A percentile compares a stretch with the other conserved stretches of the same genome.
Evolutionary conservation across 2,888 invertebrate genomes (phyloP).

Genomic region (Limnephilus lunatus): DNA sequence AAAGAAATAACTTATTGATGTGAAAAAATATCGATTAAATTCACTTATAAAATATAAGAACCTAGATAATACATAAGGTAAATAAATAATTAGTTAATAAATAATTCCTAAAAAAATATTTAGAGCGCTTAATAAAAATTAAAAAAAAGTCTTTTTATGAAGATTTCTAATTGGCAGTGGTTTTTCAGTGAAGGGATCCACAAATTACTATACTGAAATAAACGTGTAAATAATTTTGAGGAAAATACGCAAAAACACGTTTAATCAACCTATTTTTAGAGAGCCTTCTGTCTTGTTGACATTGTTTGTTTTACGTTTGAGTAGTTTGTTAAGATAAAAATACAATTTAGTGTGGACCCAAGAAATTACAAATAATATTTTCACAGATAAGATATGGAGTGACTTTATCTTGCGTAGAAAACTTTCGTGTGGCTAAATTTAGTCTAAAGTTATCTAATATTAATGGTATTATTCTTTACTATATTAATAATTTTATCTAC

Average conservation of each 20-base stretch:
- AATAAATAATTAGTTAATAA: no score
- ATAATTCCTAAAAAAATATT: no score
- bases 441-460: neutral
- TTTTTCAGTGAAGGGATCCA: no score
- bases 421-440: neutral
- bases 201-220: neutral
- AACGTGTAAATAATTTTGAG: neutral
- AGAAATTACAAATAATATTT: slow-evolving; percentile 10
- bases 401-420: neutral
- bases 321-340: slow-evolving; percentile 19
- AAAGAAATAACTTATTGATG: no score
- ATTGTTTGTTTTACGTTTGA: neutral
- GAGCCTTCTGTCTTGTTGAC: neutral
- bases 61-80: no score
- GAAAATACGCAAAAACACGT: neutral
- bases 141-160: no score
- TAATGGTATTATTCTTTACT: neutral
- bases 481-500: neutral
- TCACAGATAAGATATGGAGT: neutral
- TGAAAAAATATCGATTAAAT: no score
- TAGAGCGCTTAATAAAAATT: no score
- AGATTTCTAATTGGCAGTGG: no score
- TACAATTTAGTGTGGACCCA: neutral
- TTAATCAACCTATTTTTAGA: neutral
- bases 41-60: no score